Conservation (phyloP, 2,113 vertebrate genomes). For the Amia ocellicauda region DNA sequence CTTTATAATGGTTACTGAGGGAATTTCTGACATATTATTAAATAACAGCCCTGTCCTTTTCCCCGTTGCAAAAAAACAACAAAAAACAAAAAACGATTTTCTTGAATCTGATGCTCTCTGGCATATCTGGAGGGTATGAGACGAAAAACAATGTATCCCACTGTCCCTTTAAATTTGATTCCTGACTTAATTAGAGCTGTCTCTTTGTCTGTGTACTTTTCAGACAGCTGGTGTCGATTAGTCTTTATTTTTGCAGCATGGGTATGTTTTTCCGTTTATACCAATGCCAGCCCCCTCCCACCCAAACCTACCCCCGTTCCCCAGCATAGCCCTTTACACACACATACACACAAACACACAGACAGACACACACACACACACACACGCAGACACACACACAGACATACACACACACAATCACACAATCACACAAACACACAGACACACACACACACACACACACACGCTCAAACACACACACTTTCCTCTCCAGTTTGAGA, state of each 20-base stretch:
- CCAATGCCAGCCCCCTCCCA: not conserved
- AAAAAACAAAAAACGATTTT: not conserved
- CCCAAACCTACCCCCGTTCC: not conserved
- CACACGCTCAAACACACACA: not conserved
- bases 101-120: not conserved
- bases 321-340: not conserved
- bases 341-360: not conserved
- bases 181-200: conserved; percentile 2
- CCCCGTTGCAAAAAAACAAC: not conserved
- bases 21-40: too few relatives aligned
- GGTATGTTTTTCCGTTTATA: conserved; percentile 9
- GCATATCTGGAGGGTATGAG: not conserved
- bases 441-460: too few relatives aligned
- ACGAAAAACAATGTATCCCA: not conserved
- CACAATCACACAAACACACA: too few relatives aligned
- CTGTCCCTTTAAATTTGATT: conserved; percentile 6
- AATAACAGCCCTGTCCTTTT: too few relatives aligned
- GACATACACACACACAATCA: not conserved
- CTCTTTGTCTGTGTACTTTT: not conserved
- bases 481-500: not conserved
- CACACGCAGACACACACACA: not conserved
- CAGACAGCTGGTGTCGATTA: conserved; percentile 20
- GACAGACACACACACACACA: not conserved
- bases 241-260: conserved; percentile 5
- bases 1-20: too few relatives aligned